Evolutionary conservation across 2,113 vertebrate genomes (phyloP).

Genomic region (Lycocorax pyrrhopterus): DNA sequence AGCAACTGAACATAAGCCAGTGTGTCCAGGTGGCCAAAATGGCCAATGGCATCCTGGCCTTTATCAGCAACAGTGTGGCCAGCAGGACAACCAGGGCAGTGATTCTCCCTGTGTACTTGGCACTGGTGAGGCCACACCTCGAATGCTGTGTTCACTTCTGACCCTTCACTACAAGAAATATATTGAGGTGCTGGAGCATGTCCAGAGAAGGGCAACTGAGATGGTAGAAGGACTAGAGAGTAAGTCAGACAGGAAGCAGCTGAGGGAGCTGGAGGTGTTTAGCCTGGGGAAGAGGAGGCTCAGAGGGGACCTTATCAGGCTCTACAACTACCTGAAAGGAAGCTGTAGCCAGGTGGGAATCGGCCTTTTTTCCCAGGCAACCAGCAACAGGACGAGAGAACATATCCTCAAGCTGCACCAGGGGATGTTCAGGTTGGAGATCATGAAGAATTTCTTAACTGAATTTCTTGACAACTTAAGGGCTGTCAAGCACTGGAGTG

Average conservation of each 20-base stretch:
- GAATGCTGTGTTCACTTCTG: neutral
- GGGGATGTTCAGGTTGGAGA: neutral
- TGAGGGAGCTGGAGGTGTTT: neutral
- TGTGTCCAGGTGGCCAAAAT: neutral
- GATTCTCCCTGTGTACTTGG: fast-evolving
- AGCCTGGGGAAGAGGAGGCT: neutral
- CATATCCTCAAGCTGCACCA: neutral
- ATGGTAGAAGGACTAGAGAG: neutral
- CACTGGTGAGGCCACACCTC: fast-evolving
- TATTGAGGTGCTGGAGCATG: fast-evolving
- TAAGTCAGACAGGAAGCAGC: neutral
- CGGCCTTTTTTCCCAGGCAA: fast-evolving
- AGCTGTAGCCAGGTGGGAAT: too few relatives aligned
- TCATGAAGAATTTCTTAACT: neutral
- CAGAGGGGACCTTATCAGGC: too few relatives aligned
- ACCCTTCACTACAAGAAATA: neutral
- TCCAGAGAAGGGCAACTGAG: neutral
- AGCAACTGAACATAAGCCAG: neutral
- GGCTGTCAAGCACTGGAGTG: neutral
- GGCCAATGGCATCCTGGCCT: neutral
- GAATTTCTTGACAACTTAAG: too few relatives aligned
- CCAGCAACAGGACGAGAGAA: neutral
- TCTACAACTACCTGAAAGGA: neutral
- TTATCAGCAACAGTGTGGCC: neutral
- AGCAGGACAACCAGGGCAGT: neutral